phyloP scores from a whole-genome alignment of 1,140 invertebrate species.

The Drosophila dunni region DNA sequence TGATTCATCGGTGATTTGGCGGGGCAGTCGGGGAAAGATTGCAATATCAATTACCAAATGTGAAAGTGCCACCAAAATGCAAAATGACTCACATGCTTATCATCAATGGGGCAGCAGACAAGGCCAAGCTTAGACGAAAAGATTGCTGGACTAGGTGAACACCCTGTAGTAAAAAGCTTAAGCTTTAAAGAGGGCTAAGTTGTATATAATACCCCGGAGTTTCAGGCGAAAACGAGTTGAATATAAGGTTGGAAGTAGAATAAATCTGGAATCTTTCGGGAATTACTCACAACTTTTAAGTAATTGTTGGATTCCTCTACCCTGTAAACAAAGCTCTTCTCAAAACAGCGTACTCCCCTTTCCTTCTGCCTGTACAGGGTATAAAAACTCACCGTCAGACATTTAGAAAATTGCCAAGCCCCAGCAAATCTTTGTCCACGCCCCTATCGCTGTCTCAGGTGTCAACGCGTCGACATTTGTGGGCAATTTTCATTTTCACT shows the following conservation, averaged over 20 bases:
- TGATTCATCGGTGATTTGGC: conserved; percentile 20
- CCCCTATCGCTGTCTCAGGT: conserved; percentile 17
- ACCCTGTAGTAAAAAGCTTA: not conserved
- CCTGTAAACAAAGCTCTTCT: not conserved
- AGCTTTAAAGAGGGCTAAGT: no score
- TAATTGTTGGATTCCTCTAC: not conserved
- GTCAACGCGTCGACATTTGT: conserved; percentile 19
- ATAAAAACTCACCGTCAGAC: not conserved
- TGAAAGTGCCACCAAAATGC: conserved; percentile 23
- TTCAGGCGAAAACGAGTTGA: no score
- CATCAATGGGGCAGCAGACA: conserved; percentile 7
- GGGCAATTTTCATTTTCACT: conserved; percentile 66
- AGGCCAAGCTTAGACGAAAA: not conserved
- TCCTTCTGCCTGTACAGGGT: not conserved
- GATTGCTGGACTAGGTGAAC: not conserved
- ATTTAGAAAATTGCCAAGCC: conserved; percentile 7
- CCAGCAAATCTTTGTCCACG: conserved; percentile 2
- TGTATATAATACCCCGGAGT: no score
- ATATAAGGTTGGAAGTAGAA: no score
- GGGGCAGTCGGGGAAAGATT: not conserved
- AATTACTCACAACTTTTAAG: no score
- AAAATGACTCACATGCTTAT: conserved; percentile 25
- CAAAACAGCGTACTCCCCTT: no score
- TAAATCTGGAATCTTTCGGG: no score
- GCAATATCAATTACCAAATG: conserved; percentile 22